Conservation (phyloP, 2,888 invertebrate genomes). For the Euspilapteryx auroguttella region DNA sequence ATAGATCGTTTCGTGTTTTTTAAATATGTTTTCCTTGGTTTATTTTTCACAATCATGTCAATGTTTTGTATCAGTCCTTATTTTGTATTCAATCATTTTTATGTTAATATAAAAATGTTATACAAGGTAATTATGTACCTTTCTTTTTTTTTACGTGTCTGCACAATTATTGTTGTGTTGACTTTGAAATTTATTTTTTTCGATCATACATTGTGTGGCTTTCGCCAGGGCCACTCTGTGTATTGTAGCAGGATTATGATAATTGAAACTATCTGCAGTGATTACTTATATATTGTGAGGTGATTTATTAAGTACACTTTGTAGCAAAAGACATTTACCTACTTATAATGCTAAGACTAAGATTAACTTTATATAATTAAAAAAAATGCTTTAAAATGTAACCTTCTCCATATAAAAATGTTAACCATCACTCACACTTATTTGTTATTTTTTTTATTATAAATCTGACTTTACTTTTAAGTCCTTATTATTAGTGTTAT, state of each 20-base stretch:
- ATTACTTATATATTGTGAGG: no score
- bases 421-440: constrained; percentile 58
- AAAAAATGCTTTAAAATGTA: constrained; percentile 52
- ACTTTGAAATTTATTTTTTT: no score
- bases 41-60: constrained; percentile 46
- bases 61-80: constrained; percentile 20
- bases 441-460: constrained; percentile 52
- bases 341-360: constrained; percentile 30
- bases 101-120: no score
- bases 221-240: constrained; percentile 35
- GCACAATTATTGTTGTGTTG: constrained; percentile 27
- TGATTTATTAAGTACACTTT: constrained; percentile 29
- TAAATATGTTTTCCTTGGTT: constrained; percentile 29
- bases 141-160: constrained; percentile 21
- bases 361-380: constrained; percentile 39
- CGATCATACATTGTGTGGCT: no score
- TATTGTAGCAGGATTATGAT: no score
- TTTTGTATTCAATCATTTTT: constrained; percentile 20
- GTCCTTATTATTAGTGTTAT: constrained; percentile 48
- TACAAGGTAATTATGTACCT: constrained; percentile 41
- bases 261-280: no score
- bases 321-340: constrained; percentile 52
- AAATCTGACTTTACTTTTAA: constrained; percentile 50
- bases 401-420: constrained; percentile 38
- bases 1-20: constrained; percentile 24